These are phyloP conservation scores for Dichetophora obliterata DNA, from an alignment of 2,888 invertebrate species.

Conservation along the genomic window DNA sequence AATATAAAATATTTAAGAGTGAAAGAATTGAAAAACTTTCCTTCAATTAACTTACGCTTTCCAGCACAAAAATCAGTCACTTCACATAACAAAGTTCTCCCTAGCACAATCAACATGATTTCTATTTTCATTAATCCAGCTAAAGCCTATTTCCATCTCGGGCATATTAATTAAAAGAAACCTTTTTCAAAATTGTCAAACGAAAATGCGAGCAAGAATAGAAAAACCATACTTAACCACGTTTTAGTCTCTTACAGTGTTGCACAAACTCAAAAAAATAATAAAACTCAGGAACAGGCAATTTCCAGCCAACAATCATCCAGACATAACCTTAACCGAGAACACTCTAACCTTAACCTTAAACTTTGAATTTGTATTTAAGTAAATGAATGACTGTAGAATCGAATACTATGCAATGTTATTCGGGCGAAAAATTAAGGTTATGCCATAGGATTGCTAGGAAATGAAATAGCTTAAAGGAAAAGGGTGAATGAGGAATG, in stretches of 20 bases:
- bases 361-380: conserved; percentile 29
- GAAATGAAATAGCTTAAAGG: not conserved
- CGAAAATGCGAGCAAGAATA: not conserved
- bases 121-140: no score
- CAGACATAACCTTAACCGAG: conserved; percentile 1
- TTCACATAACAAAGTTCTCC: no score
- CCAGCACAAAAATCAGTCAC: no score
- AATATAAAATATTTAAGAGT: no score
- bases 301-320: not conserved
- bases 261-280: not conserved
- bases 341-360: conserved; percentile 2
- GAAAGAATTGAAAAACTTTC: no score
- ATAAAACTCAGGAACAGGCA: not conserved
- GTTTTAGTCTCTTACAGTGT: not conserved
- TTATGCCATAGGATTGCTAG: not conserved
- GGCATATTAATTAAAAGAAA: conserved; percentile 20
- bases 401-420: conserved; percentile 6
- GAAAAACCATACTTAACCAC: no score
- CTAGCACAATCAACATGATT: no score
- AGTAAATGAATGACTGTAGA: conserved; percentile 14
- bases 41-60: no score
- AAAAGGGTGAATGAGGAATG: not conserved
- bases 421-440: conserved; percentile 31
- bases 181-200: not conserved
- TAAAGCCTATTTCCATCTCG: not conserved